Percentiles rank a stretch among this genome's conserved stretches.
These are phyloP conservation scores for Ancistrus triradiatus DNA, from an alignment of 2,113 vertebrate species.

Conservation along the genomic window DNA sequence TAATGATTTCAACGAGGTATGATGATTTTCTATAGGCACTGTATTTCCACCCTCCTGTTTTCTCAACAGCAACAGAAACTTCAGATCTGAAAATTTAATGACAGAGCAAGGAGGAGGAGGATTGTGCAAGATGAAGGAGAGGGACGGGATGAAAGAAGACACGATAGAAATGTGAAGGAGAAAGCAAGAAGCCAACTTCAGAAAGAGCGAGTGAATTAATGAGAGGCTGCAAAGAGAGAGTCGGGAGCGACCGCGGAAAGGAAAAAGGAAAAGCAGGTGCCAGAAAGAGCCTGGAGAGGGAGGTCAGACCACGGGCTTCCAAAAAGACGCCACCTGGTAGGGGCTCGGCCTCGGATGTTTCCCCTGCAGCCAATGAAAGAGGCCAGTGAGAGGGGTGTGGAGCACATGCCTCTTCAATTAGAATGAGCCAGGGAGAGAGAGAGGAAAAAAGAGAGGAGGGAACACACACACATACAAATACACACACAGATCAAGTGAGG, in stretches of 20 bases:
- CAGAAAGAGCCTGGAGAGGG: conserved; percentile 16
- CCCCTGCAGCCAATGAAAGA: conserved; percentile 47
- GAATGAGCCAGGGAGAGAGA: conserved; percentile 25
- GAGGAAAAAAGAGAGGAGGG: neutral
- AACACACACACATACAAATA: conserved; percentile 1
- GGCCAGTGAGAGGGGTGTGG: conserved; percentile 43
- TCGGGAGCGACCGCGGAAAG: neutral
- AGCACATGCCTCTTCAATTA: conserved; percentile 53
- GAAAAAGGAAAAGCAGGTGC: conserved; percentile 40
- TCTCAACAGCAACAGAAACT: no score
- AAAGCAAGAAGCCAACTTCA: conserved; percentile 10
- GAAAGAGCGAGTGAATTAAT: conserved; percentile 17
- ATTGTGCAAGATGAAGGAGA: neutral
- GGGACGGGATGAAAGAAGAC: neutral
- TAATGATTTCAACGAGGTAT: no score
- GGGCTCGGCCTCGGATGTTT: conserved; percentile 40
- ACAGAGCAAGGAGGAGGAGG: neutral
- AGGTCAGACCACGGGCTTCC: conserved; percentile 30
- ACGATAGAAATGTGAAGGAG: neutral
- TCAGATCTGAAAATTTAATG: no score
- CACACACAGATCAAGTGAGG: neutral
- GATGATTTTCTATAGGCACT: no score
- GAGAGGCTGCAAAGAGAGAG: neutral
- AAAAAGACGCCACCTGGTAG: conserved; percentile 45
- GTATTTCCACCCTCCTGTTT: no score